Percentiles rank a stretch among this genome's conserved stretches.
These are phyloP conservation scores for Tipula unca DNA, from an alignment of 2,888 invertebrate species.

Conservation along the genomic window DNA sequence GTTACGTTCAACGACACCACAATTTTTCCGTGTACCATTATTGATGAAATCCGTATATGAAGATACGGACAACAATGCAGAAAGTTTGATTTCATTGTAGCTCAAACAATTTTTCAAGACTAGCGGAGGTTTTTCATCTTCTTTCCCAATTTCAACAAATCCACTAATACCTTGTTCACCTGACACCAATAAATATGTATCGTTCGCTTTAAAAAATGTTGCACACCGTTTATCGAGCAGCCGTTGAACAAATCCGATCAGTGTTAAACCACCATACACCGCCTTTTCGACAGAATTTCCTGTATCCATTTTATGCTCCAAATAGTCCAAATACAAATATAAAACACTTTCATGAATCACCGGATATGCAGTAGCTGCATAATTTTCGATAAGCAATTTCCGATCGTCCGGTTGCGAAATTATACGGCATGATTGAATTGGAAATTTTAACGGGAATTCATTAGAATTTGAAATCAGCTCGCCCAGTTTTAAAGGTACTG, in stretches of 20 bases:
- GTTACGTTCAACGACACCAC: constrained; percentile 39
- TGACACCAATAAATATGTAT: constrained; percentile 41
- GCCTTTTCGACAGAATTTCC: constrained; percentile 35
- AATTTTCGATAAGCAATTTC: constrained; percentile 30
- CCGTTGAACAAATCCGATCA: constrained; percentile 46
- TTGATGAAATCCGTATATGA: constrained; percentile 51
- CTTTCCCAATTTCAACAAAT: constrained; percentile 48
- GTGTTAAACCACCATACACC: constrained; percentile 40
- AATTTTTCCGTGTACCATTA: constrained; percentile 47
- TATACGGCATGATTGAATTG: constrained; percentile 36
- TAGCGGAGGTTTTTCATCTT: constrained; percentile 42
- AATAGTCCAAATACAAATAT: constrained; percentile 52
- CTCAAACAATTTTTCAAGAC: constrained; percentile 45
- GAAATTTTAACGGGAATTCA: constrained; percentile 32
- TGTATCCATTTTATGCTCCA: constrained; percentile 49
- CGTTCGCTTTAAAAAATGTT: constrained; percentile 43
- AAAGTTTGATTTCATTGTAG: constrained; percentile 50
- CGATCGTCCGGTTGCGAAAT: constrained; percentile 31
- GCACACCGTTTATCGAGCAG: constrained; percentile 46
- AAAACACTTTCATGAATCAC: constrained; percentile 58
- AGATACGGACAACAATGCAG: constrained; percentile 47
- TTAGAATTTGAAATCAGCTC: constrained; percentile 22
- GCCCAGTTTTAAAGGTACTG: constrained; percentile 23
- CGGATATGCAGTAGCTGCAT: constrained; percentile 53
- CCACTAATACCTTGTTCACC: constrained; percentile 43